Percentiles rank a stretch among this genome's conserved stretches.
Evolutionary conservation across 2,888 invertebrate species (phyloP).

Genomic region (Alloscopus bannaensis): DNA sequence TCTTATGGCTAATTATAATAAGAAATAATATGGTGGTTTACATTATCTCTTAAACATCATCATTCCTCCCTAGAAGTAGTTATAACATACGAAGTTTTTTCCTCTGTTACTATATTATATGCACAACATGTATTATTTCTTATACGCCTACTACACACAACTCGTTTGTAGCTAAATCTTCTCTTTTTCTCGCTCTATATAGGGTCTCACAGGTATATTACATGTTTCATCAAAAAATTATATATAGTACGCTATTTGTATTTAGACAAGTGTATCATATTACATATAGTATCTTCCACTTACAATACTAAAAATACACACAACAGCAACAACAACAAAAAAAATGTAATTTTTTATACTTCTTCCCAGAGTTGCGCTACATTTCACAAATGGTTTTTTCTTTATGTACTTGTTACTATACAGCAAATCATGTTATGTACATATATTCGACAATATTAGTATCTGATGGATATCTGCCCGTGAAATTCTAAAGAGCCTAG

Average conservation of each 20-base stretch:
- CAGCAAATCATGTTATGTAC: constrained; percentile 55
- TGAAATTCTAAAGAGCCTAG: no score
- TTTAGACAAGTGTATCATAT: constrained; percentile 33
- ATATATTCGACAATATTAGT: constrained; percentile 46
- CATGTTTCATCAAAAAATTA: constrained; percentile 63
- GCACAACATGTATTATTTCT: background rate
- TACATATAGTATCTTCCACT: constrained; percentile 46
- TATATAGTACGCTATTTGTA: constrained; percentile 51
- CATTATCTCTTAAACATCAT: constrained; percentile 45
- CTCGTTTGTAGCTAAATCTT: no score
- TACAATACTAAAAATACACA: constrained; percentile 49
- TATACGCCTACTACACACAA: constrained; percentile 29
- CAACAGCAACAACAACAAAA: no score
- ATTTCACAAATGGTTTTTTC: no score
- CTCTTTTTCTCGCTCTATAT: constrained; percentile 29
- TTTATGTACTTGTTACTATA: constrained; percentile 54
- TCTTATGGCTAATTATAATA: constrained; percentile 66
- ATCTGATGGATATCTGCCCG: constrained; percentile 53
- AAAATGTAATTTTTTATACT: constrained; percentile 43
- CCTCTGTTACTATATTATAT: background rate
- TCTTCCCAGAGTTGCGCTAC: constrained; percentile 3
- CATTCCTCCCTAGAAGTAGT: constrained; percentile 1
- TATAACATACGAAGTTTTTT: background rate
- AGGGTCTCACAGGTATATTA: constrained; percentile 65
- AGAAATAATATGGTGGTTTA: constrained; percentile 65